These are phyloP conservation scores for Calonectris borealis DNA, from an alignment of 2,113 vertebrate species.

Conservation along the genomic window DNA sequence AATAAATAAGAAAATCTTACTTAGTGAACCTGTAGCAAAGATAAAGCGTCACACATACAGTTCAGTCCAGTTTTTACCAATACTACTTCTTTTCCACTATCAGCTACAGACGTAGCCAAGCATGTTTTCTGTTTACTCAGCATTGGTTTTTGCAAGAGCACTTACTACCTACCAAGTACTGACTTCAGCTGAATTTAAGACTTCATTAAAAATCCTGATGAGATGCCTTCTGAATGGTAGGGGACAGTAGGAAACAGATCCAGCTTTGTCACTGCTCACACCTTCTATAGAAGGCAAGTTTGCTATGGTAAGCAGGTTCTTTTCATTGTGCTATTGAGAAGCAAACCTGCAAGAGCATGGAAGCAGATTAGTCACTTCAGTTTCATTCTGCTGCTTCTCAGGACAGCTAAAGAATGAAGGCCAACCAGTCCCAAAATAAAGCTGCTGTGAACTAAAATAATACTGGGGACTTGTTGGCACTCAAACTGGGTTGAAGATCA, in stretches of 20 bases:
- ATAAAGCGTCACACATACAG: accelerated
- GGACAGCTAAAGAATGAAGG: neutral
- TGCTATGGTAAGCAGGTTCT: neutral
- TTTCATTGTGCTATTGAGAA: neutral
- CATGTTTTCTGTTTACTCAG: neutral
- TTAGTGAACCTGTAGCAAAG: neutral
- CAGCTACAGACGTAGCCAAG: neutral
- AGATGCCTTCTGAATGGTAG: neutral
- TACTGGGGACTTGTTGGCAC: neutral
- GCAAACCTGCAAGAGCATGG: neutral
- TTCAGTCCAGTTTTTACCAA: neutral
- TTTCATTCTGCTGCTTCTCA: slow-evolving; percentile 3
- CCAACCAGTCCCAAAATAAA: neutral
- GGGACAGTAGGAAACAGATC: neutral
- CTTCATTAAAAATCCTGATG: neutral
- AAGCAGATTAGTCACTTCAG: neutral
- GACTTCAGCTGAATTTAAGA: neutral
- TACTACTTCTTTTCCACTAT: neutral
- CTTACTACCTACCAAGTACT: neutral
- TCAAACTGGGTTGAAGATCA: neutral
- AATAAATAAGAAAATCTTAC: neutral
- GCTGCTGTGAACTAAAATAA: neutral
- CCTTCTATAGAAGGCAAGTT: neutral
- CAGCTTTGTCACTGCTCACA: neutral
- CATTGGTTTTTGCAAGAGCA: neutral